These are phyloP conservation scores for Chelonus formosanus DNA, from an alignment of 2,888 invertebrate species.

Conservation along the genomic window DNA sequence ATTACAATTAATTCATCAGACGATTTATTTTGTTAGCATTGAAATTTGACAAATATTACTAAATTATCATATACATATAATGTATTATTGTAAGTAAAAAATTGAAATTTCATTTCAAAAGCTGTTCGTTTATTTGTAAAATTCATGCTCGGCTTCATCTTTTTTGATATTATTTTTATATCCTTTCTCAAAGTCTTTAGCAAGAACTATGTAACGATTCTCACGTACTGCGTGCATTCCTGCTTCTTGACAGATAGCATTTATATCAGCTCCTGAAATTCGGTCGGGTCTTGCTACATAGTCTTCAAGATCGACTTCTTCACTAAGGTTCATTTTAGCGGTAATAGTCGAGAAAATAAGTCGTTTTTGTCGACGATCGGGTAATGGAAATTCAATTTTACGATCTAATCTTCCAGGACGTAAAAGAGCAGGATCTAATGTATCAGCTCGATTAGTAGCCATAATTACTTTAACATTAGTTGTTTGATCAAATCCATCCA, in stretches of 20 bases:
- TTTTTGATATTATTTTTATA: constrained; percentile 99
- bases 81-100: constrained; percentile 3
- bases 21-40: no score
- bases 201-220: constrained; percentile 97
- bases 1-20: no score
- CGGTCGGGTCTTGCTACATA: constrained; percentile 98
- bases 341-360: constrained; percentile 98
- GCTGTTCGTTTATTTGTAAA: constrained; percentile 85
- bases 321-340: constrained; percentile 94
- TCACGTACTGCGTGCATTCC: constrained; percentile 99
- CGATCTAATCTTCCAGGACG: constrained; percentile 96
- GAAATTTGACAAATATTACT: no score
- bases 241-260: constrained; percentile 99
- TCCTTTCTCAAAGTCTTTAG: constrained; percentile 99
- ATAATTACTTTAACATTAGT: constrained; percentile 95
- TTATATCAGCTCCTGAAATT: constrained; percentile 99
- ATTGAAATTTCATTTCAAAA: not conserved
- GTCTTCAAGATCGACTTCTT: constrained; percentile 99
- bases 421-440: constrained; percentile 95
- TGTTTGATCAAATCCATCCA: constrained; percentile 99
- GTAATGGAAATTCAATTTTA: constrained; percentile 98
- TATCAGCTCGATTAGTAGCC: constrained; percentile 81
- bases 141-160: constrained; percentile 99
- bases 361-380: constrained; percentile 91
- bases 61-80: not conserved